A percentile compares a stretch with the other conserved stretches of the same genome.
phyloP scores from a whole-genome alignment of 2,113 vertebrate genomes.

The Myiagra hebetior region DNA sequence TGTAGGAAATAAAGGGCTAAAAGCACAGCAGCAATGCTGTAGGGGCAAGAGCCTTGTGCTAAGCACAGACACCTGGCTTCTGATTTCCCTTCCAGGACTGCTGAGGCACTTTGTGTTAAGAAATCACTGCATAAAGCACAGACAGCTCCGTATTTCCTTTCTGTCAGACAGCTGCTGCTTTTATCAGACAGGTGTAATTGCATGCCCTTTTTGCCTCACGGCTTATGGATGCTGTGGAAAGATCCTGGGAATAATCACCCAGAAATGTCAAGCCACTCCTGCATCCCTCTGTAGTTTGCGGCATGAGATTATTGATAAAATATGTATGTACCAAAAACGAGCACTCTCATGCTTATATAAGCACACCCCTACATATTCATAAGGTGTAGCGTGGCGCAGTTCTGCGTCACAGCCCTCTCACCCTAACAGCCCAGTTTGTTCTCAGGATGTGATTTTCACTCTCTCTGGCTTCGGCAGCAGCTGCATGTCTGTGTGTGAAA shows the following conservation, averaged over 20 bases:
- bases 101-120: neutral
- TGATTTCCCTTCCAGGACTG: neutral
- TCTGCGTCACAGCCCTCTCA: conserved; percentile 21
- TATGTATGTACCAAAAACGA: conserved; percentile 32
- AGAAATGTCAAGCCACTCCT: neutral
- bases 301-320: conserved; percentile 36
- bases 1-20: neutral
- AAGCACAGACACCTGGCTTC: neutral
- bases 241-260: neutral
- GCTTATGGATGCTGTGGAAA: neutral
- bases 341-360: conserved; percentile 43
- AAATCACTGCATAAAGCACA: neutral
- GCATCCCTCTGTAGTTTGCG: neutral
- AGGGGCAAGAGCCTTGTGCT: neutral
- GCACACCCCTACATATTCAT: conserved; percentile 21
- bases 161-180: neutral
- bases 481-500: neutral
- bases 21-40: neutral
- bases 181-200: neutral
- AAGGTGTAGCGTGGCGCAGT: neutral
- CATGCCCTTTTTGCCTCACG: neutral
- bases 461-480: neutral
- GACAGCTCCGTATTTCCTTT: neutral
- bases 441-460: neutral
- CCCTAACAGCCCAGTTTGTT: neutral